Evolutionary conservation across 2,888 invertebrate species (phyloP), one percentile per base, ranked within the genome.

Genomic region (Heterodera filipjevi): DNA sequence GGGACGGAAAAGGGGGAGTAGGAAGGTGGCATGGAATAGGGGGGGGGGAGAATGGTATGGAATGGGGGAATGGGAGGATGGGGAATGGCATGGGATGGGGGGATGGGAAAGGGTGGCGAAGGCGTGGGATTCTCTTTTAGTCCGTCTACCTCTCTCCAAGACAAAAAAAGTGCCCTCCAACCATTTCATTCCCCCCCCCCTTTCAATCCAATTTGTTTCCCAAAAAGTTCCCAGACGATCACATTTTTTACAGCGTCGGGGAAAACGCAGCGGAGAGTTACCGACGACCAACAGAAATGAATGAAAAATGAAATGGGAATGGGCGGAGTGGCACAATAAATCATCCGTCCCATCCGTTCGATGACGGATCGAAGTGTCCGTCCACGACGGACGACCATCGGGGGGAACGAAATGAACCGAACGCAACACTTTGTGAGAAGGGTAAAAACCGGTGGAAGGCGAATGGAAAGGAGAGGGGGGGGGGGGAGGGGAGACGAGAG

Each of bases 221-320:
- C 66, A 27, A 66, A 39, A 66, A 66, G 32, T 66, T 66, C 66
- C 66, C 66, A 66, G 27, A 66, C 66, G 66, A 66, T 66, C 66
- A 66, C 66, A 66, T 66, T 66, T 66, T 66, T 66, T 66, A 66
- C 27, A 66, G 66, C 5, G 66, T 8, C 66, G 49, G 49, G 19
- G 32, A 66, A 66, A 66, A 66, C 30, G 22, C 14, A 66, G 66
- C 14, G 66, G 66, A 66, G 27, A 32, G 66, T 49, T 49, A 49
- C 49, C 49, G 49, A 49, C 49, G 49, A 8, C 49, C 16, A 49
- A 14, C 49, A 19, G 49, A 49, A 49, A 16, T 14, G 49, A 39
- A 39, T 39, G 39, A 39, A 39, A 39, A 39, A 39, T 39, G 39
- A 39, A 39, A 39, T 39, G 39, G 39, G 39, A 39, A 12, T 39